Evolutionary conservation across 2,797 vertebrate species (phyloP), one percentile per base, ranked within the genome.

Genomic region (Prionace glauca): DNA sequence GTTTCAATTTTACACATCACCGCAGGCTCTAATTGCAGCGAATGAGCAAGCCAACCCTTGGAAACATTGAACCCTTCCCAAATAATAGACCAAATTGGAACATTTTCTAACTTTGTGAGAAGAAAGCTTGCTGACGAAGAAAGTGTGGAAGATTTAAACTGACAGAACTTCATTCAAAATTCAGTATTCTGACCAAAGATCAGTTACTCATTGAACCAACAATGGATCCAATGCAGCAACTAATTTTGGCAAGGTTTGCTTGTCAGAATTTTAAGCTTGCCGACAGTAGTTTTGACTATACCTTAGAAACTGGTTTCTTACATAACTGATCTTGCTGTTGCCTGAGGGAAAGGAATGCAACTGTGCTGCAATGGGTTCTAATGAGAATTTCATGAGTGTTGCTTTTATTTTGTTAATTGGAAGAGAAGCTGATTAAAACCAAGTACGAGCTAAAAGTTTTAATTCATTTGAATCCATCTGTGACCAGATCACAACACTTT

Each of bases 371-470:
- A 91, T 67, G 62, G 62, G 50, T n/a, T 67, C 36, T 36, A 91
- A 67, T 91, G 14, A 91, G 88, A n/a, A 67, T 67, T 91, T 91
- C 32, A 36, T 67, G 32, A 91, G 32, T 67, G 88, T 81, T 81
- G 79, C 62, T 91, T 91, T 67, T 91, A 91, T 67, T 67, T 90
- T 90, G 18, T 36, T 91, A 91, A 91, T 91, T 91, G 60, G 62
- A 81, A 9, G 65, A 91, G 60, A 36, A 91, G 29, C 88, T 67
- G 88, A 91, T 91, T 91, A 91, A 67, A 91, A 36, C 16, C 62
- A 91, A 12, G 62, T 91, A n/a, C 32, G 32, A 91, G 60, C 20
- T 62, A 65, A 91, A 91, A 60, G 18, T 32, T 91, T 91, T 91
- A 36, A 91, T 67, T 67, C 62, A 91, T 91, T 91, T 91, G 88